Evolutionary conservation across 2,797 vertebrate genomes (phyloP), one percentile per base, ranked within the genome.

Genomic region (Ficedula albicollis): DNA sequence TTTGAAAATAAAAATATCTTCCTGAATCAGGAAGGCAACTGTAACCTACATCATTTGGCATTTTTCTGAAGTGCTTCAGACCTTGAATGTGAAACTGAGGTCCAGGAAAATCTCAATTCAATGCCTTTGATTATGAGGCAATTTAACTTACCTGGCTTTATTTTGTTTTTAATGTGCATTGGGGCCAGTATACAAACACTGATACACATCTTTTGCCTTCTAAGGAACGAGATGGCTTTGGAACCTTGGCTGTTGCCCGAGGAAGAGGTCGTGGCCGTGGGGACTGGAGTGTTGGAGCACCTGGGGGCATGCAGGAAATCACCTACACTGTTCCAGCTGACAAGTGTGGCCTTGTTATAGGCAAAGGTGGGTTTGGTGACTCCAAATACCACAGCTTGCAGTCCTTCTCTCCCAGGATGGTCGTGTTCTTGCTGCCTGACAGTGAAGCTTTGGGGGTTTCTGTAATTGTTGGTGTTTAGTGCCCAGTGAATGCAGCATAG

Each of bases 321-420:
- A 99, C 99, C 7, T 99, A 99, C 90, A 99, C 99, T 0, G 99
- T 99, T 96, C 99, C 99, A 8, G 99, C 99, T 1, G 99, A 99
- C 95, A 99, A 99, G 93, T 99, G 99, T 41, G 99, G 99, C 51
- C 99, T 99, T 0, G 99, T 99, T 91, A 99, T 99, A 51, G 99
- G 99, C 85, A 99, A 99, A 99, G 99, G 99, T 99, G 96, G 93
- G 94, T 46, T 64, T 4, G 0, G 11, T 29, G 41, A 8, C 27
- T 16, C 52, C 21, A 30, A 27, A 41, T 17, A 11, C 13, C 7
- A 6, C 34, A 58, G 49, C 51, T 36, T 55, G 49, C 60, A 26
- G 2, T 30, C 64, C 43, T 64, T 32, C 25, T 22, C 30, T 56
- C 60, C 90, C 4, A 7, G 58, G 25, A 60, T 86, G 49, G 63